Conservation (phyloP, 2,888 invertebrate species). For the Craniophora ligustri region DNA sequence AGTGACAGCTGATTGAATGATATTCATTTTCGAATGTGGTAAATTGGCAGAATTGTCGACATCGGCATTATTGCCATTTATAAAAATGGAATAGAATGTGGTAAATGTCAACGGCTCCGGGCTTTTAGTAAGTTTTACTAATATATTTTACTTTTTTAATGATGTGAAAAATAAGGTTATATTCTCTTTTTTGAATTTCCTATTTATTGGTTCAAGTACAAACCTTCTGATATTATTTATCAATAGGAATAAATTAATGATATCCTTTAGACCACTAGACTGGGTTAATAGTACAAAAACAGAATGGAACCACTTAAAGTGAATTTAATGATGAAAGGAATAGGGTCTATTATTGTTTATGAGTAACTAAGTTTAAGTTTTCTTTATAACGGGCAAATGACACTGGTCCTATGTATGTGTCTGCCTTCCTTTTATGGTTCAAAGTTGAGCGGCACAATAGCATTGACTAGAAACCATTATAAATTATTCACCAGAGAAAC, state of each 20-base stretch:
- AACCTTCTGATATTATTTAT: not conserved
- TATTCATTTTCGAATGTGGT: not conserved
- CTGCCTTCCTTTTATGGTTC: conserved; percentile 68
- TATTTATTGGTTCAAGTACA: not conserved
- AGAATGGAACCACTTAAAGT: conserved; percentile 6
- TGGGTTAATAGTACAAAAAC: conserved; percentile 27
- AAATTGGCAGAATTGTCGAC: too few relatives aligned
- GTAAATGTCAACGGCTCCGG: too few relatives aligned
- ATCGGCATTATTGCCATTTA: too few relatives aligned
- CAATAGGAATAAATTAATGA: conserved; percentile 6
- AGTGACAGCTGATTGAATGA: too few relatives aligned
- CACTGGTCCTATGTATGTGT: conserved; percentile 50
- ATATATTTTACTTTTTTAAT: too few relatives aligned
- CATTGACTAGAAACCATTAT: conserved; percentile 52
- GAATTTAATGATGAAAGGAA: not conserved
- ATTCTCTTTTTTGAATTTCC: not conserved
- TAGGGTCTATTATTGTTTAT: conserved; percentile 21
- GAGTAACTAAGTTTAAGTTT: conserved; percentile 27
- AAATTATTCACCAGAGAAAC: conserved; percentile 28
- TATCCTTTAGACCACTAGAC: not conserved
- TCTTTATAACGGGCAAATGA: conserved; percentile 63
- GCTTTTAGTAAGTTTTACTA: too few relatives aligned
- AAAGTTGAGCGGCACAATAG: conserved; percentile 70
- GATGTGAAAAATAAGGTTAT: not conserved
- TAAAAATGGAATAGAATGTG: too few relatives aligned